Evolutionary conservation across 2,888 invertebrate species (phyloP).

Genomic region (Cinara cedri): DNA sequence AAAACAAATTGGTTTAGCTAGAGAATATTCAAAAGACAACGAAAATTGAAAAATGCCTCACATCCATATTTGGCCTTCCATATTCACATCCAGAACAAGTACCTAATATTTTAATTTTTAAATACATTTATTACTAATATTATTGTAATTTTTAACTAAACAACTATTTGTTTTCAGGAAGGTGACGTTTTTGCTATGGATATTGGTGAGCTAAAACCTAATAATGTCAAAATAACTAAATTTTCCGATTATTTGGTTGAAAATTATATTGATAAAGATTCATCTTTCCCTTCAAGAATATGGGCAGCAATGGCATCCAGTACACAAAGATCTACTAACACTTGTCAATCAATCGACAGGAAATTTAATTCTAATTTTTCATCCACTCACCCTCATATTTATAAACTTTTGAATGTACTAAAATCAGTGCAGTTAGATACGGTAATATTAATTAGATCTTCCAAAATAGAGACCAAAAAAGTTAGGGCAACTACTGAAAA

Average conservation of each 20-base stretch:
- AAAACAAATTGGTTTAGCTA: background rate
- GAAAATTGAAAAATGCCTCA: background rate
- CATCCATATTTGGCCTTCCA: slow-evolving; percentile 1
- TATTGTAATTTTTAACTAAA: background rate
- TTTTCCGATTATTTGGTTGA: slow-evolving; percentile 3
- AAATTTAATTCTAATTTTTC: slow-evolving; percentile 12
- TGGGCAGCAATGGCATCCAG: background rate
- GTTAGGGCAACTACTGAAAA: too few relatives aligned
- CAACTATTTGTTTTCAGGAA: background rate
- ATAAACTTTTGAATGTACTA: background rate
- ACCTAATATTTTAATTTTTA: background rate
- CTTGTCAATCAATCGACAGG: too few relatives aligned
- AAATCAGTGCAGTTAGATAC: too few relatives aligned
- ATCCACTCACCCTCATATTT: background rate
- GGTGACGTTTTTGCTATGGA: background rate
- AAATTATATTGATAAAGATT: background rate
- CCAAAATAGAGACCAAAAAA: too few relatives aligned
- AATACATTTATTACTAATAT: background rate
- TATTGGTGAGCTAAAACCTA: background rate
- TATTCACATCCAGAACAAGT: background rate
- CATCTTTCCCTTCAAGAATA: background rate
- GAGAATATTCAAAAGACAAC: too few relatives aligned
- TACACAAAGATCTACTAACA: slow-evolving; percentile 3
- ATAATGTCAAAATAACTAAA: background rate
- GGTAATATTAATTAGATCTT: too few relatives aligned